A percentile compares a stretch with the other conserved stretches of the same genome.
Evolutionary conservation across 2,113 vertebrate species (phyloP).

Genomic region (Planiliza haematocheilus): DNA sequence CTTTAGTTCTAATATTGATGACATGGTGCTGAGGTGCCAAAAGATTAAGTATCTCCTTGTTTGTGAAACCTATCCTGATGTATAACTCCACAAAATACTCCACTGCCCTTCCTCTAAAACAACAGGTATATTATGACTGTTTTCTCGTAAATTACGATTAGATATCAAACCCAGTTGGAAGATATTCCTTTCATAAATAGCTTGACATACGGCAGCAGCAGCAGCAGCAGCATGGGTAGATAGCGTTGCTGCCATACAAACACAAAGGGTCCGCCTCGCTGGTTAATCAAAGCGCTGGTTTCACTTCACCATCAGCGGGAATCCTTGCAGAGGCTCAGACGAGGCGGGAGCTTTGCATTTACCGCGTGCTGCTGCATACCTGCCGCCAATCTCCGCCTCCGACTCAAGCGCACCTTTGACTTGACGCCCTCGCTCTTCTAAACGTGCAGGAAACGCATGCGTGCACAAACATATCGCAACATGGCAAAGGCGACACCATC

Average conservation of each 20-base stretch:
- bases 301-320: slow-evolving; percentile 10
- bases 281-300: slow-evolving; percentile 10
- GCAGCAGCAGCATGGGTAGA: too few species aligned
- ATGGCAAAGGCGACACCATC: background rate
- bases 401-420: slow-evolving; percentile 33
- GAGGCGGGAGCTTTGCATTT: slow-evolving; percentile 11
- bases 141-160: too few species aligned
- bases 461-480: background rate
- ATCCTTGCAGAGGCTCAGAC: background rate
- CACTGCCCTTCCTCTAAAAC: too few species aligned
- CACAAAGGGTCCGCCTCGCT: background rate
- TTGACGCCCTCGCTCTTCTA: slow-evolving; percentile 17
- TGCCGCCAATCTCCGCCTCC: background rate
- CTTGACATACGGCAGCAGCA: too few species aligned
- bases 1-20: too few species aligned
- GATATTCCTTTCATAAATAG: too few species aligned
- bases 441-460: slow-evolving; percentile 16
- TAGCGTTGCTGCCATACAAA: background rate
- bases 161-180: too few species aligned
- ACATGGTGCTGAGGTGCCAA: too few species aligned
- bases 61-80: too few species aligned
- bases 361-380: slow-evolving; percentile 22
- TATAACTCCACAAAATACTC: too few species aligned
- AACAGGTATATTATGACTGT: too few species aligned
- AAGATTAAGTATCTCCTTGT: too few species aligned